These are phyloP conservation scores for Agrotis ipsilon DNA, from an alignment of 2,888 invertebrate genomes.

Conservation along the genomic window DNA sequence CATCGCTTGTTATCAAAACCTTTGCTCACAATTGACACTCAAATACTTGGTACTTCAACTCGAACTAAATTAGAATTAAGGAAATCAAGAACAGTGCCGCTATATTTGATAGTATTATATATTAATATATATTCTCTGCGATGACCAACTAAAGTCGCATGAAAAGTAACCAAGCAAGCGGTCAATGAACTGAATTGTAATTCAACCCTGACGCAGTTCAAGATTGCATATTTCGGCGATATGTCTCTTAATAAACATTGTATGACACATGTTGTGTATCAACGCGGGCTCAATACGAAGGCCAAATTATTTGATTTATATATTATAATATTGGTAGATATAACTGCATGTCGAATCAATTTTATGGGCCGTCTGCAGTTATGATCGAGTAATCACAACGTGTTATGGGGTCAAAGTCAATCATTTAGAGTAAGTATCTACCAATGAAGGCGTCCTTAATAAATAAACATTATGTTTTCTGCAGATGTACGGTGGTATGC, in stretches of 20 bases:
- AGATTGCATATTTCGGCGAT: slow-evolving; percentile 35
- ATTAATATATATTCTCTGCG: slow-evolving; percentile 4
- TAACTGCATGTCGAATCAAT: slow-evolving; percentile 46
- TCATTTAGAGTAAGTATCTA: slow-evolving; percentile 10
- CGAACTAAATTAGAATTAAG: neutral
- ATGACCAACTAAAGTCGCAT: slow-evolving; percentile 22
- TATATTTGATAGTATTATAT: slow-evolving; percentile 3
- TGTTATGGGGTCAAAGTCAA: slow-evolving; percentile 44
- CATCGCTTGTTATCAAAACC: slow-evolving; percentile 2
- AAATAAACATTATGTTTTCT: slow-evolving; percentile 26
- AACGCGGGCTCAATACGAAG: slow-evolving; percentile 21
- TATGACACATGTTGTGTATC: neutral
- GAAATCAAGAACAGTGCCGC: slow-evolving; percentile 15
- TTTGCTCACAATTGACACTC: neutral
- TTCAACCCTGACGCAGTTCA: slow-evolving; percentile 56
- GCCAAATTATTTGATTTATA: slow-evolving; percentile 45
- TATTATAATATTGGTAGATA: slow-evolving; percentile 35
- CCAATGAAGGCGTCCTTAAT: slow-evolving; percentile 9
- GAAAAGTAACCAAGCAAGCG: slow-evolving; percentile 35
- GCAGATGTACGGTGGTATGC: slow-evolving; percentile 98
- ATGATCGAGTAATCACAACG: slow-evolving; percentile 32
- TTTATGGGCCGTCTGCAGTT: slow-evolving; percentile 44
- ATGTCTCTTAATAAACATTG: slow-evolving; percentile 2
- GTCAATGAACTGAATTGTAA: slow-evolving; percentile 62
- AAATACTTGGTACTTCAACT: neutral